A percentile compares a stretch with the other conserved stretches of the same genome.
Conservation (phyloP, 2,888 invertebrate species). For the Agrotis ipsilon region DNA sequence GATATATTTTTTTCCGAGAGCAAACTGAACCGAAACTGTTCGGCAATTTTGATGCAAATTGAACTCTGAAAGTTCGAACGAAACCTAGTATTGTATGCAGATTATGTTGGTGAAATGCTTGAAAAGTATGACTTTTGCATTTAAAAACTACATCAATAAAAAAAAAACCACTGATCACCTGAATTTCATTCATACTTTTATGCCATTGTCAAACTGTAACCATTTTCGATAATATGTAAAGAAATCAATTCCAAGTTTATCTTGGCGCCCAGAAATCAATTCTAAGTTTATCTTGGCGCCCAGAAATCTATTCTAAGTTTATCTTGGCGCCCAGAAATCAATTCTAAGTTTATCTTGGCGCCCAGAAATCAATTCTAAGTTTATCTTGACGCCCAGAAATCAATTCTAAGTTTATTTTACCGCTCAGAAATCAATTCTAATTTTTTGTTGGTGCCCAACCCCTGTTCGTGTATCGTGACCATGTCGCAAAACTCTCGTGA, state of each 20-base stretch:
- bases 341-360: too few relatives aligned
- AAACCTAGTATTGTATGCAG: conserved; percentile 2
- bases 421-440: not conserved
- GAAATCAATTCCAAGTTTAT: too few relatives aligned
- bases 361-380: too few relatives aligned
- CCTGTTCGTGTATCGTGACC: conserved; percentile 12
- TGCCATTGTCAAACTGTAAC: too few relatives aligned
- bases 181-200: too few relatives aligned
- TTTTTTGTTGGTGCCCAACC: conserved; percentile 11
- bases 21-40: conserved; percentile 3
- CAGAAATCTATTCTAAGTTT: too few relatives aligned
- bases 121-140: not conserved
- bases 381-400: not conserved
- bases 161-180: too few relatives aligned
- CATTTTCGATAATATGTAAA: too few relatives aligned
- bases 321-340: too few relatives aligned
- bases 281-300: too few relatives aligned
- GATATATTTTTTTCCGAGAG: conserved; percentile 24
- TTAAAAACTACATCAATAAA: not conserved
- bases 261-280: too few relatives aligned
- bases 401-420: conserved; percentile 14
- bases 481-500: conserved; percentile 28
- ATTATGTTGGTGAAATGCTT: not conserved
- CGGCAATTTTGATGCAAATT: conserved; percentile 38
- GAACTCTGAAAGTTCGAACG: not conserved